Conservation (phyloP, 2,888 invertebrate species). For the Drosophila monieri region DNA sequence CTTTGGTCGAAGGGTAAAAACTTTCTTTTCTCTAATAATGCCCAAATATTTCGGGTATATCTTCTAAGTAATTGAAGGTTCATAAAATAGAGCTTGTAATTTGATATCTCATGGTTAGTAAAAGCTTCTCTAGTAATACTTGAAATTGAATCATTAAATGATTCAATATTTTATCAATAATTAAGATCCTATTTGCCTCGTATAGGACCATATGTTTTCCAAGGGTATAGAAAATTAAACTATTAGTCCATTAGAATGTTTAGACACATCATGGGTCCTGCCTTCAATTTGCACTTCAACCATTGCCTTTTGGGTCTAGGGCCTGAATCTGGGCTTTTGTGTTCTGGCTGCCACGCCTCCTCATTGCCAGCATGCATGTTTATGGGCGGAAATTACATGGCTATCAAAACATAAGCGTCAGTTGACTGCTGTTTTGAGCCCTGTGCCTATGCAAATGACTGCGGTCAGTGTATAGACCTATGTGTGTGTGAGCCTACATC, state of each 20-base stretch:
- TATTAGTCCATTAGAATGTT: conserved; percentile 3
- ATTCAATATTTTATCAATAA: no score
- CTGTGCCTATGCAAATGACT: conserved; percentile 57
- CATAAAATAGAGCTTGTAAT: background rate
- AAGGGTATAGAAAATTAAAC: conserved; percentile 10
- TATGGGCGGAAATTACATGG: conserved; percentile 74
- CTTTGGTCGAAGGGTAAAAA: conserved; percentile 12
- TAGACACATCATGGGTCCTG: background rate
- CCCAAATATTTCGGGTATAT: background rate
- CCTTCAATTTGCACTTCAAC: conserved; percentile 22
- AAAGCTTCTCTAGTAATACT: no score
- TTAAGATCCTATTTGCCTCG: no score
- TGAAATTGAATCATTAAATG: background rate
- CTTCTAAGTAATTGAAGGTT: background rate
- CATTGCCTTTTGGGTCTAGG: conserved; percentile 3
- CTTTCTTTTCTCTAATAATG: background rate
- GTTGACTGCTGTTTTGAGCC: conserved; percentile 57
- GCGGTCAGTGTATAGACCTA: conserved; percentile 50
- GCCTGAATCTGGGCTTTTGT: conserved; percentile 1
- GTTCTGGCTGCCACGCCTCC: conserved; percentile 5
- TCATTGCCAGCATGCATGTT: conserved; percentile 46
- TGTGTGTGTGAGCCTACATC: conserved; percentile 3
- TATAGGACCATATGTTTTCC: background rate
- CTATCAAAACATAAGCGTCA: conserved; percentile 73
- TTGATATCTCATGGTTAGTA: background rate